phyloP scores from a whole-genome alignment of 2,797 vertebrate genomes.

The Botia kubotai region DNA sequence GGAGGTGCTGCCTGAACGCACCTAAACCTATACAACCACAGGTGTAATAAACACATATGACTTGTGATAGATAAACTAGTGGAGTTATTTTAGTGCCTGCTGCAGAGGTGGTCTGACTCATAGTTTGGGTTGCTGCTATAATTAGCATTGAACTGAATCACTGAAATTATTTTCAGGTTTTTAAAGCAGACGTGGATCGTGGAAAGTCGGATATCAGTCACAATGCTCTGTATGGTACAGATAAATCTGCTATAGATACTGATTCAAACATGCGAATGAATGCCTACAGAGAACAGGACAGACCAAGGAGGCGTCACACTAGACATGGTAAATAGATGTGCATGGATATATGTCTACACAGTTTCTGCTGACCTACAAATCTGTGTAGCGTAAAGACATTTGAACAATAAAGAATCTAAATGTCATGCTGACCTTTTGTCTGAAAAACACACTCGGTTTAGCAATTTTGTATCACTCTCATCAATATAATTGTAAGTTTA shows the following conservation, averaged over 20 bases:
- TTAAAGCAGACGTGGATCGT: constrained; percentile 34
- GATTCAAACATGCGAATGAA: constrained; percentile 3
- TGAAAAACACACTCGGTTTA: neutral
- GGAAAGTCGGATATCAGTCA: constrained; percentile 38
- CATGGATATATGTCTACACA: too few species aligned
- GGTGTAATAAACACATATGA: neutral
- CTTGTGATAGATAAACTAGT: neutral
- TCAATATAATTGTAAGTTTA: neutral
- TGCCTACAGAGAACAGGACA: neutral
- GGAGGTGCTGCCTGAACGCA: constrained; percentile 95
- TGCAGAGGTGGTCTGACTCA: constrained; percentile 41
- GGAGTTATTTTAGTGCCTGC: constrained; percentile 23
- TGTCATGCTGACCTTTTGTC: neutral
- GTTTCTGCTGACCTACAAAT: neutral
- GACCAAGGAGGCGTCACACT: neutral
- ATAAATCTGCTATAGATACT: constrained; percentile 14
- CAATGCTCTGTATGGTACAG: constrained; percentile 9
- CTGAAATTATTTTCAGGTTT: constrained; percentile 21
- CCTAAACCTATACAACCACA: constrained; percentile 84
- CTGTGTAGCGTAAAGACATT: neutral
- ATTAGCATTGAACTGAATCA: constrained; percentile 38
- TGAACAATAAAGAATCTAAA: neutral
- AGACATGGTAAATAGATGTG: neutral
- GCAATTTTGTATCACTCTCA: neutral
- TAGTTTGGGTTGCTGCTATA: constrained; percentile 27